A percentile compares a stretch with the other conserved stretches of the same genome.
Conservation (phyloP, 2,888 invertebrate species). For the Sesamia inferens region DNA sequence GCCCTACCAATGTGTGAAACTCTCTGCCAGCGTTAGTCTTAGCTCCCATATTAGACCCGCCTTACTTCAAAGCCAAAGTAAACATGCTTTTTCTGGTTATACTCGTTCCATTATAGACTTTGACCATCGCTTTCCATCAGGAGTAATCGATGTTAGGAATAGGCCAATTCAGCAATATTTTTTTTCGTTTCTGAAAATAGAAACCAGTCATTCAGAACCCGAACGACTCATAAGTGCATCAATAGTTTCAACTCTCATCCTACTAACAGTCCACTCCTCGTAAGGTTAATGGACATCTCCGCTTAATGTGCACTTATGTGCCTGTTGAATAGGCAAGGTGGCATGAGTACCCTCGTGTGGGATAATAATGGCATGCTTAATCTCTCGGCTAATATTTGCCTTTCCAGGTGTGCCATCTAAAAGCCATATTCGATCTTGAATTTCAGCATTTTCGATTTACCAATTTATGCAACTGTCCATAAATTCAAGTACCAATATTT, state of each 20-base stretch:
- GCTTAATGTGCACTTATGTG: conserved; percentile 39
- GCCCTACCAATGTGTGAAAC: neutral
- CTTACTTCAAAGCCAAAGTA: neutral
- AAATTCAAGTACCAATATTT: neutral
- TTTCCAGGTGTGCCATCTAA: conserved; percentile 27
- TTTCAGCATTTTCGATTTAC: neutral
- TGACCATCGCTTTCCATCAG: neutral
- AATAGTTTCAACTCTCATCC: conserved; percentile 13
- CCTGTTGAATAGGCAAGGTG: conserved; percentile 46
- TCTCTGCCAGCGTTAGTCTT: neutral
- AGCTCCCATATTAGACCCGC: neutral
- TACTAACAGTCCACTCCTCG: conserved; percentile 11
- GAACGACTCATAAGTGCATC: conserved; percentile 7
- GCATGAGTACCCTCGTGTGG: conserved; percentile 23
- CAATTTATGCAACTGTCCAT: conserved; percentile 1
- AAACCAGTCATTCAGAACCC: neutral
- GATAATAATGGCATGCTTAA: conserved; percentile 53
- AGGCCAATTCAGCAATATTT: neutral
- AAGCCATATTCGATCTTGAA: conserved; percentile 27
- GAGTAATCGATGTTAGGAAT: neutral
- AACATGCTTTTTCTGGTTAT: neutral
- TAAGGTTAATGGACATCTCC: conserved; percentile 22
- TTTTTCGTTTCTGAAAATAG: neutral
- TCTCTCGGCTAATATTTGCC: conserved; percentile 42
- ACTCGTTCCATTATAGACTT: neutral